Conservation (phyloP, 1,140 invertebrate species). For the Diabrotica undecimpunctata region DNA sequence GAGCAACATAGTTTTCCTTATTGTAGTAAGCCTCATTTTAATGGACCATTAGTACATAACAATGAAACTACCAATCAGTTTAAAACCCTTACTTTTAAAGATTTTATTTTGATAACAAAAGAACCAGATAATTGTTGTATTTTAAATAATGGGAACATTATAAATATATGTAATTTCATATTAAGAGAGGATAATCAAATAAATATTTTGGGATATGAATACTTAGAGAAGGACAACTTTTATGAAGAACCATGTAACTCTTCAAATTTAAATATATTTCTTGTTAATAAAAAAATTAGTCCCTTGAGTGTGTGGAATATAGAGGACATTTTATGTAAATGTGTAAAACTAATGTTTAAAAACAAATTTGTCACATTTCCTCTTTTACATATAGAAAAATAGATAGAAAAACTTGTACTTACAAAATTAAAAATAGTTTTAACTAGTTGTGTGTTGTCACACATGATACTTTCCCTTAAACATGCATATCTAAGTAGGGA, state of each 20-base stretch:
- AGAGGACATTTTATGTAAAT: background rate
- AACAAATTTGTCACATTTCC: background rate
- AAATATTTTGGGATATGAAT: background rate
- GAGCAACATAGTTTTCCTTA: background rate
- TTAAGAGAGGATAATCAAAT: background rate
- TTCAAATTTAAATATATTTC: conserved; percentile 6
- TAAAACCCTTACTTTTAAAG: background rate
- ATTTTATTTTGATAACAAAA: background rate
- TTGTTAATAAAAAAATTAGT: background rate
- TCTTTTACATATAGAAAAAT: background rate
- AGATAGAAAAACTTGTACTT: no score
- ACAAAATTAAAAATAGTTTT: no score
- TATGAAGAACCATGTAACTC: background rate
- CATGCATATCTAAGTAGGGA: no score
- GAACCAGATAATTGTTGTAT: background rate
- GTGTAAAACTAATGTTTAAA: conserved; percentile 6
- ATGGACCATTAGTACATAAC: background rate
- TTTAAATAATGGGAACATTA: background rate
- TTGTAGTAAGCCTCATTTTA: background rate
- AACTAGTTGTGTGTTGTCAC: no score
- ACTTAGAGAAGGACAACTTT: background rate
- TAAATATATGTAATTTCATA: background rate
- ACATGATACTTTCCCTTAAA: no score
- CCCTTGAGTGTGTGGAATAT: background rate
- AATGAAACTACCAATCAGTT: background rate